phyloP scores from a whole-genome alignment of 2,113 vertebrate species.

The Furnarius figulus region DNA sequence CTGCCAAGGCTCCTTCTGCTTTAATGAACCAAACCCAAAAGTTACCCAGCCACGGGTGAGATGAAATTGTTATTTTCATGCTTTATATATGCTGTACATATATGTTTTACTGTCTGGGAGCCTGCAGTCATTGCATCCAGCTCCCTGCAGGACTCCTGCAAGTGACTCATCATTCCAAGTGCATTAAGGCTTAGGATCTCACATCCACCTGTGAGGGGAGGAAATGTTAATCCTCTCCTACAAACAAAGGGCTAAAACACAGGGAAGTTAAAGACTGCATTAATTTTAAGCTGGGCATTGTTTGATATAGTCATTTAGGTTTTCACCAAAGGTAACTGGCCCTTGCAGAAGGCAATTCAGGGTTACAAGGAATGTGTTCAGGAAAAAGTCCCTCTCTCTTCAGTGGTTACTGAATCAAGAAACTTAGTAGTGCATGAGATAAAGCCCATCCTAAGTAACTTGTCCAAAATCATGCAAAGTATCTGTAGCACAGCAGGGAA shows the following conservation, averaged over 20 bases:
- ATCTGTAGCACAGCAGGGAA: not conserved
- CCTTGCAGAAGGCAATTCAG: not conserved
- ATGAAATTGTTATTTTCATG: not conserved
- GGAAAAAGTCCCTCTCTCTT: not conserved
- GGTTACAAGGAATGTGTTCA: not conserved
- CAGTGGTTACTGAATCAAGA: not conserved
- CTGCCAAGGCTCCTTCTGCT: not conserved
- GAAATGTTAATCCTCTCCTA: not conserved
- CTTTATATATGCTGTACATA: not conserved
- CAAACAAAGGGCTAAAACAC: not conserved
- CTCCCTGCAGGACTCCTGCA: not conserved
- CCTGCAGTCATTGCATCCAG: not conserved
- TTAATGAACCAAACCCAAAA: not conserved
- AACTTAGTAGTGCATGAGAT: not conserved
- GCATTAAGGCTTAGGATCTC: not conserved
- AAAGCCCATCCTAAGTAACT: not conserved
- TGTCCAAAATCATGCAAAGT: not conserved
- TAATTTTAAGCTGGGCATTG: not conserved
- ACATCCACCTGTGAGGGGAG: not conserved
- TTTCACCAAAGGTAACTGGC: not conserved
- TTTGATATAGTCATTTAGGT: not conserved
- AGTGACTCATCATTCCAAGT: fast-evolving
- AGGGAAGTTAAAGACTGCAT: not conserved
- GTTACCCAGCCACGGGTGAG: not conserved
- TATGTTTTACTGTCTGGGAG: not conserved